Evolutionary conservation across 2,113 vertebrate genomes (phyloP).

Genomic region (Galemys pyrenaicus): DNA sequence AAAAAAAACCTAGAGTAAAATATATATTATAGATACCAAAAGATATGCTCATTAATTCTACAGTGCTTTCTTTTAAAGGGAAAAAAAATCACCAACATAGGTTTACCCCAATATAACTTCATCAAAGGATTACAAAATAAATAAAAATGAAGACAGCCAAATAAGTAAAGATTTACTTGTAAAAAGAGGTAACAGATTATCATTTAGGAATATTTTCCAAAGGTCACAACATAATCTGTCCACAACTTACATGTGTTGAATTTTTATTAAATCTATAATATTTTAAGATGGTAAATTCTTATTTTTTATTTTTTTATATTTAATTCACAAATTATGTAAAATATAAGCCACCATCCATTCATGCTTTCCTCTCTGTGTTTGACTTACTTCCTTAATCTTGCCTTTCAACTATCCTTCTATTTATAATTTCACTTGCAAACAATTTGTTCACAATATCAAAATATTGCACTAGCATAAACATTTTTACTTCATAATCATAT

Average conservation of each 20-base stretch:
- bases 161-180: neutral
- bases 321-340: neutral
- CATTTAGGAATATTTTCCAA: conserved; percentile 29
- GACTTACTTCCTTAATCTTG: neutral
- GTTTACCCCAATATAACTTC: neutral
- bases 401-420: conserved; percentile 42
- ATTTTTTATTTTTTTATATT: neutral
- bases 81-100: neutral
- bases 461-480: conserved; percentile 52
- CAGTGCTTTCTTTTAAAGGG: neutral
- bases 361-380: neutral
- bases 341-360: neutral
- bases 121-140: conserved; percentile 7
- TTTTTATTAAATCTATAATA: neutral
- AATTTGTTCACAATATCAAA: conserved; percentile 60
- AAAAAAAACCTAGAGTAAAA: neutral
- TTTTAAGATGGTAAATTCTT: neutral
- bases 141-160: neutral
- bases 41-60: neutral
- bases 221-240: neutral
- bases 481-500: conserved; percentile 59
- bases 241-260: neutral
- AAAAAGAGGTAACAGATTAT: neutral
- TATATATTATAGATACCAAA: conserved; percentile 12
- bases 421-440: conserved; percentile 53